Evolutionary conservation across 2,888 invertebrate genomes (phyloP).

Genomic region (Blastobasis lacticolella): DNA sequence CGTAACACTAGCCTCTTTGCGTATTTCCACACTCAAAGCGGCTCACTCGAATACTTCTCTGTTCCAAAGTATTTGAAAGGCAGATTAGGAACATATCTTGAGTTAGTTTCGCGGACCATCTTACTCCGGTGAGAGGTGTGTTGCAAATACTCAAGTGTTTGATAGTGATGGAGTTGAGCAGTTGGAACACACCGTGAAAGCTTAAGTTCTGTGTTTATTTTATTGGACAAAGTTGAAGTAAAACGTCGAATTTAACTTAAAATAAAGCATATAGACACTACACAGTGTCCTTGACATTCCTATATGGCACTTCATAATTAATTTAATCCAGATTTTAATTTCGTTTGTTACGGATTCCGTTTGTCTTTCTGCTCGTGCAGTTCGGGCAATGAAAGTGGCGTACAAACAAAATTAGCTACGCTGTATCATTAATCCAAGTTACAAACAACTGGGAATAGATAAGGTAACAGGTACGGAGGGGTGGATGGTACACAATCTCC

Average conservation of each 20-base stretch:
- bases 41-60: conserved; percentile 55
- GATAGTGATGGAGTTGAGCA: conserved; percentile 43
- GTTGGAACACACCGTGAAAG: not conserved
- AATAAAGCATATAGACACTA: too few species aligned
- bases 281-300: too few species aligned
- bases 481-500: conserved; percentile 38
- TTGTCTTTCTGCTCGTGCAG: conserved; percentile 15
- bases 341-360: too few species aligned
- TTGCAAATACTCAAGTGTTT: conserved; percentile 42
- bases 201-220: too few species aligned
- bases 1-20: conserved; percentile 63
- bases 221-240: too few species aligned
- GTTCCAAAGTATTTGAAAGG: conserved; percentile 70
- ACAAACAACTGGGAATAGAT: conserved; percentile 36
- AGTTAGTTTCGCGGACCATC: conserved; percentile 33
- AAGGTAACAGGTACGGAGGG: conserved; percentile 28
- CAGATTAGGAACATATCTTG: conserved; percentile 63
- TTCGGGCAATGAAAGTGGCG: conserved; percentile 27
- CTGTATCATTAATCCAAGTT: conserved; percentile 42
- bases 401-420: conserved; percentile 48
- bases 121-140: conserved; percentile 24
- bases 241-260: too few species aligned
- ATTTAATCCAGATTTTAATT: too few species aligned
- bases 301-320: too few species aligned
- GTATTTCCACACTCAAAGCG: conserved; percentile 62